phyloP scores from a whole-genome alignment of 2,797 vertebrate species.

The Paratrypauchen microcephalus region DNA sequence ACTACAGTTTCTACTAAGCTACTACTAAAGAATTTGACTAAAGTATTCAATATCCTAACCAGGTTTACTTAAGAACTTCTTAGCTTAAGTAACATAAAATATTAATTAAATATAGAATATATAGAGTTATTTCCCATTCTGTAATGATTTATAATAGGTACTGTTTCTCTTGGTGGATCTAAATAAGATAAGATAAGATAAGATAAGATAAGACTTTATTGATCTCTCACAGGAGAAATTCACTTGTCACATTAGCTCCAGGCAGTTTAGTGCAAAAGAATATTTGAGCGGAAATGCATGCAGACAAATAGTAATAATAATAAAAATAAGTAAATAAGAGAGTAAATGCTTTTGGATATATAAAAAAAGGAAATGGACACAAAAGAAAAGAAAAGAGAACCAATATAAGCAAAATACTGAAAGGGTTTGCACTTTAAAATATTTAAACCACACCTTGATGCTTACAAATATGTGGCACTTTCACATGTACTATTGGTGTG shows the following conservation, averaged over 20 bases:
- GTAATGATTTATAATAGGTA: neutral
- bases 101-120: neutral
- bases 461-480: constrained; percentile 20
- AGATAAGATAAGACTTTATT: too few relatives aligned
- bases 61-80: neutral
- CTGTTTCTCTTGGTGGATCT: neutral
- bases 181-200: too few relatives aligned
- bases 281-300: too few relatives aligned
- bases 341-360: too few relatives aligned
- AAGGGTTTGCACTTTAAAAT: constrained; percentile 33
- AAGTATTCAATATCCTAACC: neutral
- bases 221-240: too few relatives aligned
- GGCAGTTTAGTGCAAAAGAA: too few relatives aligned
- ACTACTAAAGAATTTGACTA: neutral
- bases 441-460: constrained; percentile 56
- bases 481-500: neutral
- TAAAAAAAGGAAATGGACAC: neutral
- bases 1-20: neutral
- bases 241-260: too few relatives aligned
- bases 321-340: too few relatives aligned
- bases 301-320: too few relatives aligned
- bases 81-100: neutral
- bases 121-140: neutral
- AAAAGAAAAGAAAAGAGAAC: neutral
- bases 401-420: neutral